These are phyloP conservation scores for Melanotaenia trifasciata DNA, from an alignment of 2,797 vertebrate genomes.

Conservation along the genomic window DNA sequence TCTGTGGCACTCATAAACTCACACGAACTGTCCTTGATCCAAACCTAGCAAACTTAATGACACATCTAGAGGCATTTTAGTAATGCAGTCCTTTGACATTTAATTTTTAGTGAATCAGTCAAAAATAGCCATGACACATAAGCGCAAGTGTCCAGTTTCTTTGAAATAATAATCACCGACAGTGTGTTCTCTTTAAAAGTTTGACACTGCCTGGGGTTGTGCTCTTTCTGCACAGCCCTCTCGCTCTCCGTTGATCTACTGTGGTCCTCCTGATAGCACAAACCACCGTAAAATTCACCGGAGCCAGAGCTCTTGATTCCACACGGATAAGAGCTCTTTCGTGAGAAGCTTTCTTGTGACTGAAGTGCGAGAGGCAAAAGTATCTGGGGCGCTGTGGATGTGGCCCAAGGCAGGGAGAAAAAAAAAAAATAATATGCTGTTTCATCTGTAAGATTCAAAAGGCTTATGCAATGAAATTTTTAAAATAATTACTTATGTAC, in stretches of 20 bases:
- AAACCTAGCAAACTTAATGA: slow-evolving; percentile 10
- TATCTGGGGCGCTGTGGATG: slow-evolving; percentile 54
- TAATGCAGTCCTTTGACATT: slow-evolving; percentile 15
- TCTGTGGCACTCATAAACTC: background rate
- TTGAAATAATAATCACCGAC: slow-evolving; percentile 24
- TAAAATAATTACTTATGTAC: slow-evolving; percentile 68
- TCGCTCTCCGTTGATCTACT: slow-evolving; percentile 2
- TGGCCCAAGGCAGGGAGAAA: slow-evolving; percentile 35
- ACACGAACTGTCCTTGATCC: slow-evolving; percentile 2
- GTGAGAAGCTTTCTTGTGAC: slow-evolving; percentile 49
- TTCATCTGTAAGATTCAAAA: slow-evolving; percentile 74
- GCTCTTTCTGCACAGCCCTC: background rate
- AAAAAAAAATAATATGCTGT: slow-evolving; percentile 50
- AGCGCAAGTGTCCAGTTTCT: slow-evolving; percentile 19
- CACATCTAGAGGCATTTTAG: slow-evolving; percentile 10
- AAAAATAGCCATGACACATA: slow-evolving; percentile 15
- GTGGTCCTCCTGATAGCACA: slow-evolving; percentile 24
- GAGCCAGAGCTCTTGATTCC: slow-evolving; percentile 41
- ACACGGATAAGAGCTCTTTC: slow-evolving; percentile 20
- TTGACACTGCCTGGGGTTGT: slow-evolving; percentile 14
- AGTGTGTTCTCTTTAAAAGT: slow-evolving; percentile 23
- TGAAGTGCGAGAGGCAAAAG: slow-evolving; percentile 18
- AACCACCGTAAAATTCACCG: slow-evolving; percentile 38
- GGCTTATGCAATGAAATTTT: slow-evolving; percentile 65
- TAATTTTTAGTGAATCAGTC: slow-evolving; percentile 7